Conservation (phyloP, 2,888 invertebrate genomes). For the Stenchaetothrips biformis region DNA sequence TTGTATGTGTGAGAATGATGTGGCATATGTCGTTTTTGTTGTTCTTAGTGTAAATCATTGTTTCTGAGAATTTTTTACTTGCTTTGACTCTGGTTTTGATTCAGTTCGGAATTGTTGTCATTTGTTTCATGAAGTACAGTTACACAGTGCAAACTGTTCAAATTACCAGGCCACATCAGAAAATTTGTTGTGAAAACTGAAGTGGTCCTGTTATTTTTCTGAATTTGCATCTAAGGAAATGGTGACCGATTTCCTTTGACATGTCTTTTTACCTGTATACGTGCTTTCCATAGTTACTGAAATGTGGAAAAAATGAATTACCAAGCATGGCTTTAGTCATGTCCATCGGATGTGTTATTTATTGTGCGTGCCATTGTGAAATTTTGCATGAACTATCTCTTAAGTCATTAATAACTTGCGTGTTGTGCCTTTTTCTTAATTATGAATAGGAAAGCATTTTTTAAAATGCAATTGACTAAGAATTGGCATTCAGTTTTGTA, state of each 20-base stretch:
- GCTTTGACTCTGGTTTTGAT: background rate
- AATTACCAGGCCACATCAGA: background rate
- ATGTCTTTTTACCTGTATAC: too few species aligned
- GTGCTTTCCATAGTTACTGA: too few species aligned
- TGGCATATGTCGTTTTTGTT: background rate
- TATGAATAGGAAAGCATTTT: background rate
- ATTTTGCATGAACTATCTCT: background rate
- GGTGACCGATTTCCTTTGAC: too few species aligned
- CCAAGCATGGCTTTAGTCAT: background rate
- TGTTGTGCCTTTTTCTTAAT: background rate
- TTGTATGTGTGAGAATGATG: background rate
- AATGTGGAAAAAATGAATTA: too few species aligned
- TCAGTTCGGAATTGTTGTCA: background rate
- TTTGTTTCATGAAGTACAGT: background rate
- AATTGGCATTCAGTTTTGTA: background rate
- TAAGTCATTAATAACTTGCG: background rate
- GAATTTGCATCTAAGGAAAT: too few species aligned
- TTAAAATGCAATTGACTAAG: background rate
- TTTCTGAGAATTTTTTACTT: slow-evolving; percentile 17
- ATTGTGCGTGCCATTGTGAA: slow-evolving; percentile 1
- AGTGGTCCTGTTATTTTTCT: background rate
- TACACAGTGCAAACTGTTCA: background rate
- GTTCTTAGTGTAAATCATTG: background rate
- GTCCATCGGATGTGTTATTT: background rate
- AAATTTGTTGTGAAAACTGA: background rate